Conservation (phyloP, 2,888 invertebrate species). For the Caenorhabditis japonica region DNA sequence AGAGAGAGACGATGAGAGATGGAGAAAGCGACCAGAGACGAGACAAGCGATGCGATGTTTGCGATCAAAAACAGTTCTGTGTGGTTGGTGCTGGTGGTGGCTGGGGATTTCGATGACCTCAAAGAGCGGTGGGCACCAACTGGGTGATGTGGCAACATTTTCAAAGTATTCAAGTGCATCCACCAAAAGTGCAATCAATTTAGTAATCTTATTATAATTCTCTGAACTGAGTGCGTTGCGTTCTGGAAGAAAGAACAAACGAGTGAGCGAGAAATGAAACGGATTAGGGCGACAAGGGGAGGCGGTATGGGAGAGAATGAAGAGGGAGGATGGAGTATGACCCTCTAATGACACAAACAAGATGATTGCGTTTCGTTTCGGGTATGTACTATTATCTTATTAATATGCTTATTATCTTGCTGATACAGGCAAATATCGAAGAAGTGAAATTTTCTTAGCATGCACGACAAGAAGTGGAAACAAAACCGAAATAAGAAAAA, state of each 20-base stretch:
- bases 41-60: conserved; percentile 47
- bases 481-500: conserved; percentile 25
- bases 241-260: neutral
- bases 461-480: too few relatives aligned
- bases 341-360: conserved; percentile 48
- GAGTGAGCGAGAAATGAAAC: conserved; percentile 8
- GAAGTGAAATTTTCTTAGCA: too few relatives aligned
- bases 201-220: too few relatives aligned
- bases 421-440: too few relatives aligned
- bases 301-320: conserved; percentile 18
- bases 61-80: conserved; percentile 50
- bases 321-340: conserved; percentile 17
- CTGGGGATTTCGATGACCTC: conserved; percentile 50
- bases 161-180: conserved; percentile 3
- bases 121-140: too few relatives aligned
- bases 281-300: conserved; percentile 33
- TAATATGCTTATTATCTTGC: too few relatives aligned
- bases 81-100: neutral
- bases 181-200: too few relatives aligned
- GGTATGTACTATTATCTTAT: too few relatives aligned
- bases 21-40: conserved; percentile 26
- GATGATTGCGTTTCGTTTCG: conserved; percentile 17
- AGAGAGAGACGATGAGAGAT: conserved; percentile 34
- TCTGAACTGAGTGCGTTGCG: neutral
- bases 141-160: conserved; percentile 42